These are phyloP conservation scores for Eupithecia centaureata DNA, from an alignment of 2,888 invertebrate genomes.

Conservation along the genomic window DNA sequence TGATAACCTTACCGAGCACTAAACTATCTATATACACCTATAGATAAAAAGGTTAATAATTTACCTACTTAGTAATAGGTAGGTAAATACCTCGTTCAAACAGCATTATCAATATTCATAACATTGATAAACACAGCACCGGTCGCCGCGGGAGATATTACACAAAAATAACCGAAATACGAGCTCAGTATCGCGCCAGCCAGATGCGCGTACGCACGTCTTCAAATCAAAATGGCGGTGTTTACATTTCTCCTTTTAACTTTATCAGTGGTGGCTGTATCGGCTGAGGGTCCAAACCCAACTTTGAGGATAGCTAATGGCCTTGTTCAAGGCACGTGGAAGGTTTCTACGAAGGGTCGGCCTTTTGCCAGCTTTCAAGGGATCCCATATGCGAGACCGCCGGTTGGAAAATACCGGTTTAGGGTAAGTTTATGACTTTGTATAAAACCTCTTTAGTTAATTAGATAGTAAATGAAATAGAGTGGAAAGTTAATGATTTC, in stretches of 20 bases:
- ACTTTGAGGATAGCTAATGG: constrained; percentile 67
- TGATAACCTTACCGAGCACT: background rate
- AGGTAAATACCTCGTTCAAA: background rate
- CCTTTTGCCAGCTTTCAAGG: constrained; percentile 85
- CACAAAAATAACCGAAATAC: constrained; percentile 24
- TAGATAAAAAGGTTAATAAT: background rate
- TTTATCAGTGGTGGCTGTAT: constrained; percentile 45
- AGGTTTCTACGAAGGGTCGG: constrained; percentile 67
- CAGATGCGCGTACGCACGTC: constrained; percentile 51
- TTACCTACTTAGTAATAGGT: background rate
- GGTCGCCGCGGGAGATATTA: background rate
- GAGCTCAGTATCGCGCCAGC: constrained; percentile 29
- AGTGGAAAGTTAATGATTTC: too few species aligned
- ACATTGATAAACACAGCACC: background rate
- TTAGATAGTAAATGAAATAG: background rate
- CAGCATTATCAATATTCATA: background rate
- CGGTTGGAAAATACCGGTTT: constrained; percentile 86
- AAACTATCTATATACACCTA: background rate
- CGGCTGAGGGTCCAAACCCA: constrained; percentile 62
- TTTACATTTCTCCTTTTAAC: constrained; percentile 52
- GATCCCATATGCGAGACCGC: constrained; percentile 87
- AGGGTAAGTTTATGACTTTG: constrained; percentile 65
- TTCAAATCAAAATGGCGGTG: constrained; percentile 49
- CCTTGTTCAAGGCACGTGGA: constrained; percentile 69
- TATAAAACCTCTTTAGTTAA: background rate